Evolutionary conservation across 2,888 invertebrate genomes (phyloP).

Genomic region (Mayetiola destructor): DNA sequence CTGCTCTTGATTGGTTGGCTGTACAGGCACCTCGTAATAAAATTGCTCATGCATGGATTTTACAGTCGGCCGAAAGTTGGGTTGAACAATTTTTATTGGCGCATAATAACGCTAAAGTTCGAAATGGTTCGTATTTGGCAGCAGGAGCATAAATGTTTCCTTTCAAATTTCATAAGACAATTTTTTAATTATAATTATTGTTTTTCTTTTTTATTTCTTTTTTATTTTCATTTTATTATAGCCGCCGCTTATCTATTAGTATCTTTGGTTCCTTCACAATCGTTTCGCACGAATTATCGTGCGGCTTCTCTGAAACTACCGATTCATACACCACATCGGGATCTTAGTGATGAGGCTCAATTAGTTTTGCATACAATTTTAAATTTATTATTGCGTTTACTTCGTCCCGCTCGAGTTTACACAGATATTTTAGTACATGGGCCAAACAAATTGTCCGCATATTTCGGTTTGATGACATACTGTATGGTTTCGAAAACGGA

Average conservation of each 20-base stretch:
- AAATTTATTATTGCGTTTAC: conserved; percentile 54
- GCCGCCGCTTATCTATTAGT: conserved; percentile 82
- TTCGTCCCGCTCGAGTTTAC: conserved; percentile 73
- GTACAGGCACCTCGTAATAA: conserved; percentile 75
- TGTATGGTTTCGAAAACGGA: conserved; percentile 82
- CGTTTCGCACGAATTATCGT: conserved; percentile 78
- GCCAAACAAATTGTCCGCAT: conserved; percentile 80
- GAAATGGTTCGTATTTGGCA: too few species aligned
- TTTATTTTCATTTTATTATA: conserved; percentile 23
- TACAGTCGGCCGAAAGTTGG: conserved; percentile 86
- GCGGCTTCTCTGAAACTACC: conserved; percentile 36
- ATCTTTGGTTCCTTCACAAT: conserved; percentile 77
- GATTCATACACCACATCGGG: conserved; percentile 28
- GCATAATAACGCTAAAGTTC: conserved; percentile 70
- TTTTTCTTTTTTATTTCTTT: too few species aligned
- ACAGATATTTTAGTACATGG: conserved; percentile 77
- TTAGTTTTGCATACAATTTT: conserved; percentile 52
- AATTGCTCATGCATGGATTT: conserved; percentile 78
- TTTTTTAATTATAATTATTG: too few species aligned
- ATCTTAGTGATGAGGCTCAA: conserved; percentile 43
- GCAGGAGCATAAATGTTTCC: conserved; percentile 21
- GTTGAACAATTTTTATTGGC: conserved; percentile 77
- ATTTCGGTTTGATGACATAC: conserved; percentile 82
- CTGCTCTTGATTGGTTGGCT: conserved; percentile 84
- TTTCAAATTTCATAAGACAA: neutral